Base-by-base conservation (phyloP, 1,140 invertebrate species). In the roundworm (Caenorhabditis elegans) region DNA sequence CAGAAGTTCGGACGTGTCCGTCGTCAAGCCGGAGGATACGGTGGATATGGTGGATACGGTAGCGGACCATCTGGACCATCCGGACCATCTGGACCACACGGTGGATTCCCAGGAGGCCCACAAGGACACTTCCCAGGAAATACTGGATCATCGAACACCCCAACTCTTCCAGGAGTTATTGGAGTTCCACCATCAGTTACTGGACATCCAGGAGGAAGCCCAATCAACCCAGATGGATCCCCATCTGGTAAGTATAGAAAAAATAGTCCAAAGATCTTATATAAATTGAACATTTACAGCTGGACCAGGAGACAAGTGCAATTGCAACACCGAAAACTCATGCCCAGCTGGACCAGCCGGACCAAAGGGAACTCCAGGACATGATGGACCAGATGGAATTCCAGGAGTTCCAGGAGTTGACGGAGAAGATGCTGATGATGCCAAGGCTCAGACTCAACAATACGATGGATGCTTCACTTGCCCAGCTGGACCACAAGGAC, bases 1-100 rank as follows among this genome's bases (percentile, higher is more conserved):
- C 26, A 87, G 3, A 85, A 85, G 43, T 79, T 87, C 34, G 86
- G 82, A 47, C 86, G 86, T 82, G 65, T 86, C n/a, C 82, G 86
- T 17, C 85, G 86, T 78, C 86, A 87, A 47, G 60, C 60, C n/a
- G 49, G 49, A 24, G 49, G 49, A 53, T 84, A 83, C 48, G 86
- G 86, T 15, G 84, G 82, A 78, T 83, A 85, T 49, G 83, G 84
- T 17, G 82, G 47, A 51, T 75, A 34, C 47, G 79, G 76, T 26
- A 28, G 43, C 46, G 24, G 53, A 49, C 47, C 31, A 31, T 22
- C 31, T 19, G 46, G 46, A 28, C 77, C 77, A 48, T 51, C 77
- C 19, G 78, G 78, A 43, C 60, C 60, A 8, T n/a, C 19, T 39
- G 60, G 60, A 39, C 60, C 60, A 70, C 36, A 70, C 34, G 11